Evolutionary conservation across 2,113 vertebrate genomes (phyloP).

Genomic region (Sturnus vulgaris): DNA sequence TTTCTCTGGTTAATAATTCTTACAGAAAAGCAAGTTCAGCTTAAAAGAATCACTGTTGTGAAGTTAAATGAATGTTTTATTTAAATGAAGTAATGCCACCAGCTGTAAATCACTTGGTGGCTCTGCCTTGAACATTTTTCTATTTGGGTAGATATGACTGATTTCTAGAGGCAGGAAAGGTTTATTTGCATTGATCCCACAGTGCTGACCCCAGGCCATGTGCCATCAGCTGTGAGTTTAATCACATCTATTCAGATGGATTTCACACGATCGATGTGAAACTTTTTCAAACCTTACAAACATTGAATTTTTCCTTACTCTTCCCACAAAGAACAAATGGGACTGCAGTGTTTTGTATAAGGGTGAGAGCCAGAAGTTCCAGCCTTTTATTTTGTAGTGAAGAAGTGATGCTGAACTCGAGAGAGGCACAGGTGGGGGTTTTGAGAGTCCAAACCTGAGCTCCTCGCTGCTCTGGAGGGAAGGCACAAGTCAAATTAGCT

Average conservation of each 20-base stretch:
- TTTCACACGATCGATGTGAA: not conserved
- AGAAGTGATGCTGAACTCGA: not conserved
- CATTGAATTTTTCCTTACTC: not conserved
- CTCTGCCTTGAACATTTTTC: not conserved
- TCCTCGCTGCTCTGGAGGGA: not conserved
- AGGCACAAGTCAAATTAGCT: not conserved
- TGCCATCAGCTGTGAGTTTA: conserved; percentile 19
- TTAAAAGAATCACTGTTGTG: not conserved
- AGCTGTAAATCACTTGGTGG: not conserved
- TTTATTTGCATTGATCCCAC: conserved; percentile 9
- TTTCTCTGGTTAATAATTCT: not conserved
- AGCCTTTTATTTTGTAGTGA: not conserved
- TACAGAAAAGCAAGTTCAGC: not conserved
- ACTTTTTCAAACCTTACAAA: not conserved
- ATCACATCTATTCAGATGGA: not conserved
- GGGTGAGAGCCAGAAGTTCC: not conserved
- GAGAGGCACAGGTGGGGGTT: not conserved
- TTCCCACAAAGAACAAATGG: not conserved
- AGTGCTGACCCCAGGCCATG: not conserved
- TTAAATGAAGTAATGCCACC: not conserved
- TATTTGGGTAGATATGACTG: not conserved
- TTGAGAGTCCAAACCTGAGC: not conserved
- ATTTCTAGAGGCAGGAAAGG: not conserved
- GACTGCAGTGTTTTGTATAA: not conserved
- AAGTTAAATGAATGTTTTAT: not conserved